A percentile compares a stretch with the other conserved stretches of the same genome.
Evolutionary conservation across 2,113 vertebrate genomes (phyloP).

Genomic region (Sialia sialis): DNA sequence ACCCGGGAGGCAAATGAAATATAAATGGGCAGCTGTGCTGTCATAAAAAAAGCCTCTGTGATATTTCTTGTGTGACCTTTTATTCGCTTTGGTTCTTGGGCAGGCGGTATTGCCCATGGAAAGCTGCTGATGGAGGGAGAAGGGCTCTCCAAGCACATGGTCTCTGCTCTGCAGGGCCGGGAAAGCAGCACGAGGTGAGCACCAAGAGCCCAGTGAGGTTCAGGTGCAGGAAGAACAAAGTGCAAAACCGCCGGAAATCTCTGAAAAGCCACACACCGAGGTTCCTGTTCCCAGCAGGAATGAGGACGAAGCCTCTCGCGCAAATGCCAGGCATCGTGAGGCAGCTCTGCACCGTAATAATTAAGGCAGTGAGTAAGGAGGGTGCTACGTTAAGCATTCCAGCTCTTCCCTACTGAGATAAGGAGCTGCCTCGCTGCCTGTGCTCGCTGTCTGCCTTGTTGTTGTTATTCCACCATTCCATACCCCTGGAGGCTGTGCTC

Average conservation of each 20-base stretch:
- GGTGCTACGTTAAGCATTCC: not conserved
- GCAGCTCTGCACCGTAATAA: not conserved
- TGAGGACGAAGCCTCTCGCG: not conserved
- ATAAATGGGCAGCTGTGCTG: not conserved
- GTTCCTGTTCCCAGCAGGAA: not conserved
- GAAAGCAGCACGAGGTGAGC: not conserved
- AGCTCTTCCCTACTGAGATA: not conserved
- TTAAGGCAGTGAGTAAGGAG: not conserved
- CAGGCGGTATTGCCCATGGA: not conserved
- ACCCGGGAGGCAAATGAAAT: conserved; percentile 19
- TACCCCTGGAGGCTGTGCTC: rapidly evolving
- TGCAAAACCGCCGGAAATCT: not conserved
- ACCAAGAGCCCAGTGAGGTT: not conserved
- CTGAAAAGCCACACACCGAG: rapidly evolving
- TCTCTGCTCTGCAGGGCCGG: not conserved
- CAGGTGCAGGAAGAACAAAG: not conserved
- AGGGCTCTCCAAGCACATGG: not conserved
- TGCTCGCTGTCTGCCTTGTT: not conserved
- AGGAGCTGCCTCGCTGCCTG: not conserved
- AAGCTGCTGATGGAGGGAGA: not conserved
- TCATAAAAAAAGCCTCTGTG: not conserved
- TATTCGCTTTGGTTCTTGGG: not conserved
- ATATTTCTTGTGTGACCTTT: conserved; percentile 37
- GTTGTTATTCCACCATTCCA: not conserved
- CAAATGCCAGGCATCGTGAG: not conserved